Evolutionary conservation across 1,140 invertebrate genomes (phyloP), one percentile per base, ranked within the genome.

Genomic region (Drosophila nigrodunni): DNA sequence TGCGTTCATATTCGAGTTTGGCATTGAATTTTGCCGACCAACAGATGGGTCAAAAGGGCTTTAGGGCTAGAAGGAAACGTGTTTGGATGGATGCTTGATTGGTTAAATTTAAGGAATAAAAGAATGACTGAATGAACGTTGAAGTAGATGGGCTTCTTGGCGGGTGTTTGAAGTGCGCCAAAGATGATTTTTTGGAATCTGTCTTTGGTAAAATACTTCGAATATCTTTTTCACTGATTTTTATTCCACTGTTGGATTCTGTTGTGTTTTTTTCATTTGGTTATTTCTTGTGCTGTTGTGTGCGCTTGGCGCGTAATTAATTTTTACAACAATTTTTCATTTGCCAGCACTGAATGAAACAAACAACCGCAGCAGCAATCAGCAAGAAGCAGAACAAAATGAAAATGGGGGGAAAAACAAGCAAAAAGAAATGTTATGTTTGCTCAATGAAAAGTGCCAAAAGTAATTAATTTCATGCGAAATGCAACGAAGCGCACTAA

Each of bases 391-490:
- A 58, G 11, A 46, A 21, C 1, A 9, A 46, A 60, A 61, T 7
- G 7, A 7, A 39, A 15, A 15, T 3, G 9, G 49, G 8, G 15
- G 15, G 10, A 55, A 47, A 61, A 55, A 44, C 37, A 72, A 59
- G 47, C 49, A 70, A 77, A 50, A 52, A 82, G 61, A 79, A 89
- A 89, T 57, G 54, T 13, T 41, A 82, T 89, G 83, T 89, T 89
- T 89, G 85, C 86, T 89, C 85, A 89, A 89, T 89, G 85, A 89
- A 89, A 89, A 89, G 86, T 89, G 85, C 85, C 85, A 89, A 90
- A 89, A 89, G 85, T 89, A 89, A 89, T 89, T 89, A 89, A 89
- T 89, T 85, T 89, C 86, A 89, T 89, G 81, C 72, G 85, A 85
- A 87, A 90, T 90, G 86, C 85, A 90, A 76, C 85, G 81, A 77